These are phyloP conservation scores for Garra rufa DNA, from an alignment of 2,113 vertebrate species.

Conservation along the genomic window DNA sequence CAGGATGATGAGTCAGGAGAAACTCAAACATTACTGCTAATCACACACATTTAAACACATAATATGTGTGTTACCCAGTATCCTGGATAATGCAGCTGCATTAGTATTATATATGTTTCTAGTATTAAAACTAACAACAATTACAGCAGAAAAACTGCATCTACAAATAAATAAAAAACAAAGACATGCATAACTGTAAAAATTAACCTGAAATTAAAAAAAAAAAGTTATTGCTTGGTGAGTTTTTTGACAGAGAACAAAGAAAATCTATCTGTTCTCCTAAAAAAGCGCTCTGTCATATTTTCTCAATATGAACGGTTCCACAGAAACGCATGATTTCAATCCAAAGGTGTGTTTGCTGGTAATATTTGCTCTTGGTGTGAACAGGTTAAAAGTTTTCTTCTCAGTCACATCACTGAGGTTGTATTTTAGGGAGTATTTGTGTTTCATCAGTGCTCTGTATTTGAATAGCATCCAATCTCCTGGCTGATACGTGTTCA, in stretches of 20 bases:
- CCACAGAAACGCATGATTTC: not conserved
- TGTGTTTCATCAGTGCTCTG: not conserved
- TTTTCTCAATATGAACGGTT: not conserved
- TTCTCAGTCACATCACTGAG: not conserved
- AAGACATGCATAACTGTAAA: not conserved
- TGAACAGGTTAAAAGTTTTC: not conserved
- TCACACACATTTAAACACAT: not conserved
- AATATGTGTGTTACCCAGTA: not conserved
- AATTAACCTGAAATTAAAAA: not conserved
- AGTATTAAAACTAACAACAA: not conserved
- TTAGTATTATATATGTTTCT: not conserved
- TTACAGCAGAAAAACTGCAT: not conserved
- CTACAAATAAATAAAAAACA: not conserved
- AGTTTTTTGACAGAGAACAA: not conserved
- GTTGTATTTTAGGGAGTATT: not conserved
- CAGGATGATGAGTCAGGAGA: not conserved
- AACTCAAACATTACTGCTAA: not conserved
- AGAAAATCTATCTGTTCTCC: not conserved
- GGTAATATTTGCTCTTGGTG: not conserved
- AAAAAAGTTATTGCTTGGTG: slow-evolving; percentile 1
- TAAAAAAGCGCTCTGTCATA: not conserved
- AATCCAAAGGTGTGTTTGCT: not conserved
- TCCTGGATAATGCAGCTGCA: not conserved
- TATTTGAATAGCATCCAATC: not conserved
- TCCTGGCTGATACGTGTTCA: not conserved